Evolutionary conservation across 2,113 vertebrate genomes (phyloP).

Genomic region (Rhineura floridana): DNA sequence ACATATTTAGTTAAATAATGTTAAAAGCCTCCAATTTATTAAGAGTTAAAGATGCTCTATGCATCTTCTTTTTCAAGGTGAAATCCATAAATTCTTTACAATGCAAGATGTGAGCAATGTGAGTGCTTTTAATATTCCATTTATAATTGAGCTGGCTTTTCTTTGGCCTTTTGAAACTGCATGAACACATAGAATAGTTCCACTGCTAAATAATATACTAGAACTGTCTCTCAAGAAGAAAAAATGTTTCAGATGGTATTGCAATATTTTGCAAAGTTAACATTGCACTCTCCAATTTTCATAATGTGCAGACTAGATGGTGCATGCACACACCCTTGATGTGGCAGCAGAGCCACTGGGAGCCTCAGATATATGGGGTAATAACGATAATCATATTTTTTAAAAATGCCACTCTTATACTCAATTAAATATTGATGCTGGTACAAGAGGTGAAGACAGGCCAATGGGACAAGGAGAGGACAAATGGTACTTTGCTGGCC

Average conservation of each 20-base stretch:
- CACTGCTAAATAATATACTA: not conserved
- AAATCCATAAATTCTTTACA: not conserved
- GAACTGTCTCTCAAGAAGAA: not conserved
- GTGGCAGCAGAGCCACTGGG: no score
- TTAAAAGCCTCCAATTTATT: not conserved
- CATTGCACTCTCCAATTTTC: not conserved
- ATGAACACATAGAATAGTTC: not conserved
- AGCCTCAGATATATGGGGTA: no score
- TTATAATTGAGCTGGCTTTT: slow-evolving; percentile 3
- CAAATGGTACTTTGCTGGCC: no score
- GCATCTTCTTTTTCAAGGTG: slow-evolving; percentile 6
- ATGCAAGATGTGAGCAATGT: not conserved
- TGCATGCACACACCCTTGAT: no score
- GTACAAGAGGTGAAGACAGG: no score
- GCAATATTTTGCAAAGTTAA: not conserved
- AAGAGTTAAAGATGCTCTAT: not conserved
- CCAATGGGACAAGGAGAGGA: no score
- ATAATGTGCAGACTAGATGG: no score
- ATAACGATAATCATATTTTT: no score
- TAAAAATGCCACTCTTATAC: no score
- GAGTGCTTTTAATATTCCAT: slow-evolving; percentile 12
- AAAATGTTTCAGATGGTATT: not conserved
- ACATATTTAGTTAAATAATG: slow-evolving; percentile 3
- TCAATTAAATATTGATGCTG: no score
- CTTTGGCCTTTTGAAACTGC: not conserved